phyloP scores from a whole-genome alignment of 2,113 vertebrate species.

The Erinaceus europaeus region DNA sequence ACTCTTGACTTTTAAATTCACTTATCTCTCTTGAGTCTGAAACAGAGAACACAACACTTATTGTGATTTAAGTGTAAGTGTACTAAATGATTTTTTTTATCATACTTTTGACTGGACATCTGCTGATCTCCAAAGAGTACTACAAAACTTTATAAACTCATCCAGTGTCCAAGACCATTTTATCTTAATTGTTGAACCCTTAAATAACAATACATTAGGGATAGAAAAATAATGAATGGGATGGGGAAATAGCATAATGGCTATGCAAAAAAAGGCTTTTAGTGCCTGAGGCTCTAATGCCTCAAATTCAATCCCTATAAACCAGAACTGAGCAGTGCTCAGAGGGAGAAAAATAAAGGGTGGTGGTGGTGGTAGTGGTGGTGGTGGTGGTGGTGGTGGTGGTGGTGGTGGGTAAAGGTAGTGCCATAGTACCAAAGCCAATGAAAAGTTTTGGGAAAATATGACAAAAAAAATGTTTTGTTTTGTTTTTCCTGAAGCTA shows the following conservation, averaged over 20 bases:
- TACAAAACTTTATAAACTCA: background rate
- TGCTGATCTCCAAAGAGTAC: background rate
- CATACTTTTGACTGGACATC: background rate
- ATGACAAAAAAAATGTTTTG: no score
- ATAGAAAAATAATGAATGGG: background rate
- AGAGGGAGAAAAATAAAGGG: no score
- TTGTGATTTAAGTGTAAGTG: background rate
- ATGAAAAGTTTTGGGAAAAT: background rate
- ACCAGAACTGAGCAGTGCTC: no score
- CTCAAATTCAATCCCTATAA: no score
- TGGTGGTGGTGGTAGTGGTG: no score
- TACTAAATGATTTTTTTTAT: background rate
- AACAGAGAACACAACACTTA: background rate
- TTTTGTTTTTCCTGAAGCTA: slow-evolving; percentile 7
- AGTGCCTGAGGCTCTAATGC: no score
- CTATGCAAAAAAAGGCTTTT: no score
- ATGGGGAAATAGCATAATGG: no score
- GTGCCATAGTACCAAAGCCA: background rate
- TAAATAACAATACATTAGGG: background rate
- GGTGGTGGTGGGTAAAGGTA: background rate
- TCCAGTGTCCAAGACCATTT: background rate
- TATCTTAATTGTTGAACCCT: background rate
- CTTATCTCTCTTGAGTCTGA: background rate
- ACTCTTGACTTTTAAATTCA: background rate
- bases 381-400: no score